phyloP scores from a whole-genome alignment of 2,888 invertebrate species.

The Thereva unica region DNA sequence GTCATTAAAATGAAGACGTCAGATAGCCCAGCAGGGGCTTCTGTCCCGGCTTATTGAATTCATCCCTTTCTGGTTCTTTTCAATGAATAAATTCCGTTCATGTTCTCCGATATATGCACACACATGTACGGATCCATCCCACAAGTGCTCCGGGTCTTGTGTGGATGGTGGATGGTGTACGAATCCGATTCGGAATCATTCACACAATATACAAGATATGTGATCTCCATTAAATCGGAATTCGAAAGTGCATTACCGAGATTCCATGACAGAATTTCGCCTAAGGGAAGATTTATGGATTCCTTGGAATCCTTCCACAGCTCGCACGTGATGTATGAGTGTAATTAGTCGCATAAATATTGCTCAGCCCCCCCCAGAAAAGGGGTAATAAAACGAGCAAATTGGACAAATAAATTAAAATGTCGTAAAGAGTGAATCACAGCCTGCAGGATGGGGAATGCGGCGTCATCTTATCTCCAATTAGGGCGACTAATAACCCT shows the following conservation, averaged over 20 bases:
- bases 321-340: background rate
- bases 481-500: too few relatives aligned
- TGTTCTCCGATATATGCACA: too few relatives aligned
- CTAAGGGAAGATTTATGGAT: slow-evolving; percentile 12
- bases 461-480: too few relatives aligned
- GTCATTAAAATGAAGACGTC: slow-evolving; percentile 20
- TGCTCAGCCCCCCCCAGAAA: slow-evolving; percentile 1
- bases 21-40: slow-evolving; percentile 8
- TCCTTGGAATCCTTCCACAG: slow-evolving; percentile 8
- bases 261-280: slow-evolving; percentile 8
- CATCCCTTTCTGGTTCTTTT: too few relatives aligned
- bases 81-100: too few relatives aligned
- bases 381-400: slow-evolving; percentile 12
- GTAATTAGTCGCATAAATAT: slow-evolving; percentile 16
- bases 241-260: slow-evolving; percentile 17
- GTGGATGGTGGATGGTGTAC: too few relatives aligned
- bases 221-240: slow-evolving; percentile 18
- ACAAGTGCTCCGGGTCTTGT: background rate
- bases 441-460: too few relatives aligned
- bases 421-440: background rate
- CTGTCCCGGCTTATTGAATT: background rate
- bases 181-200: background rate
- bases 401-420: slow-evolving; percentile 16
- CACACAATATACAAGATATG: slow-evolving; percentile 18
- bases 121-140: slow-evolving; percentile 6